Conservation (phyloP, 2,113 vertebrate genomes). For the Sebastes fasciatus region DNA sequence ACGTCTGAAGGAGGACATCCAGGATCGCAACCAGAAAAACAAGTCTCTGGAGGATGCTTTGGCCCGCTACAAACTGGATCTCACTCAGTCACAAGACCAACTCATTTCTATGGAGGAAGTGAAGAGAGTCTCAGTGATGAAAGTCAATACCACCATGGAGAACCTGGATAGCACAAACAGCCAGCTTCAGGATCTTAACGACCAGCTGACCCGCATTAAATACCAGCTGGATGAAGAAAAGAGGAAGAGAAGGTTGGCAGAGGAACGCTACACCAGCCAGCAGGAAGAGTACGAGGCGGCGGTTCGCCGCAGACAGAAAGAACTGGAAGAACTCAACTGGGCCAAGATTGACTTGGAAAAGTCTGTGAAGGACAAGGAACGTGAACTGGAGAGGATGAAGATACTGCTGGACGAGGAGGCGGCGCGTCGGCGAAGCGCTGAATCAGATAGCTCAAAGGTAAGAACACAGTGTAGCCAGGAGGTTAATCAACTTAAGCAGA, state of each 20-base stretch:
- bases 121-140: conserved; percentile 87
- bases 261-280: conserved; percentile 93
- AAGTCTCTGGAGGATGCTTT: conserved; percentile 91
- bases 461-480: conserved; percentile 94
- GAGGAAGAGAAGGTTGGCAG: conserved; percentile 91
- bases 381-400: conserved; percentile 94
- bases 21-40: conserved; percentile 89
- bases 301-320: conserved; percentile 92
- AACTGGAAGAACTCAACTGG: conserved; percentile 92
- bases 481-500: conserved; percentile 93
- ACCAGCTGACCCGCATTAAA: conserved; percentile 90
- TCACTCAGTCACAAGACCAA: conserved; percentile 89
- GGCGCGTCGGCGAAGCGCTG: conserved; percentile 89
- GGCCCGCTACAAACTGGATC: conserved; percentile 88
- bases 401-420: conserved; percentile 91
- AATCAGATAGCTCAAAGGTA: conserved; percentile 96
- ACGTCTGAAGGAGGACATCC: conserved; percentile 89
- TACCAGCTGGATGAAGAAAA: conserved; percentile 95
- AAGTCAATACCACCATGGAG: conserved; percentile 86
- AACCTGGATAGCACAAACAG: conserved; percentile 89
- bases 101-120: conserved; percentile 89
- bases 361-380: conserved; percentile 96
- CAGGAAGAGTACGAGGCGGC: conserved; percentile 91
- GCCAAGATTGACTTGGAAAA: conserved; percentile 94
- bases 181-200: conserved; percentile 92